Conservation (phyloP, 2,113 vertebrate species). For the Bubo bubo region DNA sequence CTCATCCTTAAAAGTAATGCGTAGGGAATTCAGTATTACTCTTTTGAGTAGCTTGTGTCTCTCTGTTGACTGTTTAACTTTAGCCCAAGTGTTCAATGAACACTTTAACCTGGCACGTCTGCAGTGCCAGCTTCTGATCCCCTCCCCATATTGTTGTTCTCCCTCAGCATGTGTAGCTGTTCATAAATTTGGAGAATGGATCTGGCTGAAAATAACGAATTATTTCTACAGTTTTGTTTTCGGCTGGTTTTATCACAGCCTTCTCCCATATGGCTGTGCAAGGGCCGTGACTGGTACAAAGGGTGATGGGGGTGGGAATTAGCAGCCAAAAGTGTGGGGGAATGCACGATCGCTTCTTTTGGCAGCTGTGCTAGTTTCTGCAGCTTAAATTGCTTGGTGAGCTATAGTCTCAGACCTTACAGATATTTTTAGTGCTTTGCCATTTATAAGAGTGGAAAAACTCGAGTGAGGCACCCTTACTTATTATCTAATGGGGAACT, state of each 20-base stretch:
- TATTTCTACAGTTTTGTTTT: neutral
- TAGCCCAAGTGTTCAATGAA: neutral
- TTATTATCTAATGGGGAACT: neutral
- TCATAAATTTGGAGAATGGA: neutral
- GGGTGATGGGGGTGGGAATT: neutral
- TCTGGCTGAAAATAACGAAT: neutral
- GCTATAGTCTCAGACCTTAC: neutral
- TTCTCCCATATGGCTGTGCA: neutral
- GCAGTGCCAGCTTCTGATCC: neutral
- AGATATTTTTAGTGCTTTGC: conserved; percentile 37
- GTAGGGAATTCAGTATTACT: neutral
- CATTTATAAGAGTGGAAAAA: conserved; percentile 3
- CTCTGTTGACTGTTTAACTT: neutral
- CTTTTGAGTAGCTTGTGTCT: neutral
- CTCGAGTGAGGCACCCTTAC: neutral
- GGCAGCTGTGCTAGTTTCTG: conserved; percentile 27
- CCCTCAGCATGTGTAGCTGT: neutral
- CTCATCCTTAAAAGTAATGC: neutral
- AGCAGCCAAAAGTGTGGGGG: neutral
- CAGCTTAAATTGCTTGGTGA: neutral
- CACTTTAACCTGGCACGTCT: neutral
- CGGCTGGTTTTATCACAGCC: neutral
- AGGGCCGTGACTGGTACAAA: neutral
- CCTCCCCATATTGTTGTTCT: neutral
- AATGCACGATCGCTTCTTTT: neutral